A percentile compares a stretch with the other conserved stretches of the same genome.
phyloP scores from a whole-genome alignment of 92 coral and sea anemone genomes.

The Phenganax marumi region DNA sequence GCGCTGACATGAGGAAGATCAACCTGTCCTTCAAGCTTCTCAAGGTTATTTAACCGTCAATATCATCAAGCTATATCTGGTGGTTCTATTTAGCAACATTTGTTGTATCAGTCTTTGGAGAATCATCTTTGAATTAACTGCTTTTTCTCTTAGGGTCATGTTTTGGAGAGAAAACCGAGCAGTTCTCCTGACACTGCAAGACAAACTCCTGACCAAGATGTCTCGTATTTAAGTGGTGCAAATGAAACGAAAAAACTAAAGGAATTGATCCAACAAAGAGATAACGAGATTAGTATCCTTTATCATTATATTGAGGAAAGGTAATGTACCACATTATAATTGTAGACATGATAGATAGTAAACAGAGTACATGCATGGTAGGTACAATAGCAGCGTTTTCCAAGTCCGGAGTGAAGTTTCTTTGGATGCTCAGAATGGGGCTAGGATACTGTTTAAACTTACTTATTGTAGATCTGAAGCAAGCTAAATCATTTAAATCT shows the following conservation, averaged over 20 bases:
- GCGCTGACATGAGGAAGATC: slow-evolving; percentile 96
- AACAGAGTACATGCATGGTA: neutral
- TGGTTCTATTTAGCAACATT: too few species aligned
- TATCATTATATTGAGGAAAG: slow-evolving; percentile 53
- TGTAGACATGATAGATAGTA: neutral
- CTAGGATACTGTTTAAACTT: neutral
- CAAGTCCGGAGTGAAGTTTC: neutral
- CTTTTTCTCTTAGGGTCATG: slow-evolving; percentile 63
- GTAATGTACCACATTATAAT: slow-evolving; percentile 20
- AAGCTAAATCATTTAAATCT: neutral
- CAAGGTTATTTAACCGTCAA: slow-evolving; percentile 54
- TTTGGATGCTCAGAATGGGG: neutral
- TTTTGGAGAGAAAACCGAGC: slow-evolving; percentile 59
- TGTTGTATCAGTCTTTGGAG: neutral
- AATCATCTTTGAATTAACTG: neutral
- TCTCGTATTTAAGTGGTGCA: slow-evolving; percentile 84
- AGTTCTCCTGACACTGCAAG: slow-evolving; percentile 65
- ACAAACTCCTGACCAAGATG: slow-evolving; percentile 49
- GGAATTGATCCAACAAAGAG: slow-evolving; percentile 90
- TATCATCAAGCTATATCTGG: neutral
- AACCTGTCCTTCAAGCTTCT: slow-evolving; percentile 74
- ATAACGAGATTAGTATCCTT: slow-evolving; percentile 99
- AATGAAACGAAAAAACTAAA: slow-evolving; percentile 81
- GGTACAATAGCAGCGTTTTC: neutral
- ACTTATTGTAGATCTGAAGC: slow-evolving; percentile 13